Evolutionary conservation across 2,797 vertebrate genomes (phyloP).

Genomic region (Acanthurus tractus): DNA sequence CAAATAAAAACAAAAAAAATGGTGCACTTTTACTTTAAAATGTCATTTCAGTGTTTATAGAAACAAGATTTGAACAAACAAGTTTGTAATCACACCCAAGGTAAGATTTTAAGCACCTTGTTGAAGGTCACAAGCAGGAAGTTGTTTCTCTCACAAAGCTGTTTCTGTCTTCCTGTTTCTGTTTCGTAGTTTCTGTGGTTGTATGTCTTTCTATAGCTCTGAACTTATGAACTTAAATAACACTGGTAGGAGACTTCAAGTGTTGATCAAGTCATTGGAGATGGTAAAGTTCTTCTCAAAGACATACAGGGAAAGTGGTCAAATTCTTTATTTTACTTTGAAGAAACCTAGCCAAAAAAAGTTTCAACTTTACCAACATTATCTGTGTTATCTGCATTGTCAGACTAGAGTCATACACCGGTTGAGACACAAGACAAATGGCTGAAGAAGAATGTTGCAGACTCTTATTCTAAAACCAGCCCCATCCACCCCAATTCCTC

Average conservation of each 20-base stretch:
- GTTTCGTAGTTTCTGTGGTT: neutral
- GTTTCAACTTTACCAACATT: neutral
- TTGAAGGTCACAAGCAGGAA: slow-evolving; percentile 37
- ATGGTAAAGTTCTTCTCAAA: neutral
- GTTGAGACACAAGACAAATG: neutral
- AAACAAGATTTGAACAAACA: neutral
- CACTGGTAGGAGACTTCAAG: neutral
- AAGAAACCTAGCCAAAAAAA: neutral
- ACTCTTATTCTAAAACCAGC: neutral
- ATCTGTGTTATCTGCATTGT: neutral
- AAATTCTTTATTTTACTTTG: neutral
- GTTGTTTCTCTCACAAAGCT: neutral
- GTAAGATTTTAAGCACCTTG: slow-evolving; percentile 7
- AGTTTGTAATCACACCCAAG: neutral
- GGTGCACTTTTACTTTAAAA: neutral
- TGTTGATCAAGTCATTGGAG: neutral
- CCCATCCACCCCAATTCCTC: neutral
- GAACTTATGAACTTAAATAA: neutral
- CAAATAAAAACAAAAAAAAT: neutral
- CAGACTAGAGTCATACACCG: neutral
- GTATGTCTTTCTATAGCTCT: neutral
- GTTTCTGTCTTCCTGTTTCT: slow-evolving; percentile 19
- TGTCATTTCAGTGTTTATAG: neutral
- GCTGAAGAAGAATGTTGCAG: neutral
- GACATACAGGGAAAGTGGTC: neutral